phyloP scores from a whole-genome alignment of 2,113 vertebrate genomes.

The Rhinoptilus africanus region DNA sequence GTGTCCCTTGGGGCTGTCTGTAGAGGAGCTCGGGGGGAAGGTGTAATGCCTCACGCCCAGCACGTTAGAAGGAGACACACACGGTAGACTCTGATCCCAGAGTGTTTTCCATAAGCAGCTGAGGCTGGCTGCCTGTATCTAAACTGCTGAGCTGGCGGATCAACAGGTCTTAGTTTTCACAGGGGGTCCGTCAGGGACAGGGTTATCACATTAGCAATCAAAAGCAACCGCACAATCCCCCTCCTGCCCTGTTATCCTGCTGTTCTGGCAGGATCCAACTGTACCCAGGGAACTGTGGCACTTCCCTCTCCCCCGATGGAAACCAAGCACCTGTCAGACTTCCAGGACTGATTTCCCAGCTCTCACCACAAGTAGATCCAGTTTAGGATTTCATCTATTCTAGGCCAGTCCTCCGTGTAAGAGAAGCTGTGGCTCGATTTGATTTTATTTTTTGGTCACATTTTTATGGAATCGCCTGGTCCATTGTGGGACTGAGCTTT shows the following conservation, averaged over 20 bases:
- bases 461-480: background rate
- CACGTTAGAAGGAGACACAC: background rate
- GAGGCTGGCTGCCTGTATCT: background rate
- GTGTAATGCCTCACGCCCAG: background rate
- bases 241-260: background rate
- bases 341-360: background rate
- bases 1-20: background rate
- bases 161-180: background rate
- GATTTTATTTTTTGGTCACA: background rate
- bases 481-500: background rate
- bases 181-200: background rate
- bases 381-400: background rate
- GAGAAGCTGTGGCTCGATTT: background rate
- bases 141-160: background rate
- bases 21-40: background rate
- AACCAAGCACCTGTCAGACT: rapidly evolving
- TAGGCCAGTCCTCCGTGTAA: background rate
- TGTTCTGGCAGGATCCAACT: background rate
- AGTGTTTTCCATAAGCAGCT: background rate
- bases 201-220: background rate
- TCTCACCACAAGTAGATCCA: background rate
- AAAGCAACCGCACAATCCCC: background rate
- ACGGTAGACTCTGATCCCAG: background rate
- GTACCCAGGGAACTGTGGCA: background rate
- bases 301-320: background rate